Evolutionary conservation across 2,113 vertebrate genomes (phyloP), one percentile per base, ranked within the genome.

Genomic region (Nerophis ophidion): DNA sequence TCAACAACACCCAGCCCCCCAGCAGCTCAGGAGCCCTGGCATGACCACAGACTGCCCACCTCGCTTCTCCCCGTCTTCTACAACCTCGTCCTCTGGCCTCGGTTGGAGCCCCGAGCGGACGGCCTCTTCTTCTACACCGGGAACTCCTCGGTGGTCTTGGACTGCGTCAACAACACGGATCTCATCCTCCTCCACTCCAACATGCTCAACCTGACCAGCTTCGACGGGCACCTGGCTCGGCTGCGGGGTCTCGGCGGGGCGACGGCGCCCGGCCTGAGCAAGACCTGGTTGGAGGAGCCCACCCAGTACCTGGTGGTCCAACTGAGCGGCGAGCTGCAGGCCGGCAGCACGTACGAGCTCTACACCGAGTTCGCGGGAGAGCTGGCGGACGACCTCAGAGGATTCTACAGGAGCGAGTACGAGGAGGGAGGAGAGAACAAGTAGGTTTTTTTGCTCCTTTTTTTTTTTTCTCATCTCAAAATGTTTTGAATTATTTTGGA

Each of bases 371-470:
- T 97, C 70, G 47, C 55, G 0, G 96, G 94, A 12, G 93, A 95
- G 62, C 87, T 97, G 75, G 89, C 92, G 0, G 92, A 95, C 0
- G 92, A 95, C 66, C 89, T 98, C 71, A 84, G 87, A 0, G 96
- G 96, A 52, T 96, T 98, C 88, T 98, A 98, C 79, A 91, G 94
- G 72, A 98, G 94, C 4, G 93, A 93, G 73, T 98, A 97, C 49
- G 0, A 0, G 0, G 93, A 95, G 0, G 58, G 69, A 0, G 7
- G 1, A 0, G 44, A 54, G 0, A 50, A 0, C 19, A 96, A 84
- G 96, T 98, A 82, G 63, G 1, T 2, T 26, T 93, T 58, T 2
- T 48, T 52, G 5, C 5, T 51, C 16, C 26, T 26, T 51, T 51
- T 12, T 26, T 51, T 51, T 12, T 17, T 51, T 8, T 9, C 49